Evolutionary conservation across 1,140 invertebrate genomes (phyloP).

Genomic region (Asbolus verrucosus): DNA sequence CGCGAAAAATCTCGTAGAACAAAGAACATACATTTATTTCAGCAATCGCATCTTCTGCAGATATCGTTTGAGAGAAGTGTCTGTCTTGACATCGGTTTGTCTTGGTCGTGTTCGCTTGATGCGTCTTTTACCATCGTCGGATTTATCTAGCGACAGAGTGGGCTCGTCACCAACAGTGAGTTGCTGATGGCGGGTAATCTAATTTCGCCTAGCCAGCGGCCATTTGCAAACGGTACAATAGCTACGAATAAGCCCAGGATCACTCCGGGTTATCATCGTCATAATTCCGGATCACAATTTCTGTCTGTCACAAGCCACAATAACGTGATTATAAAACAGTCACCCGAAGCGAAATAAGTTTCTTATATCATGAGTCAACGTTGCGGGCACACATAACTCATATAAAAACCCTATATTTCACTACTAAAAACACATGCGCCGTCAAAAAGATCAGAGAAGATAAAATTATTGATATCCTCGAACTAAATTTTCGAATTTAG

Average conservation of each 20-base stretch:
- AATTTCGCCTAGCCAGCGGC: conserved; percentile 45
- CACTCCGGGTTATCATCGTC: conserved; percentile 45
- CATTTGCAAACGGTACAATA: conserved; percentile 45
- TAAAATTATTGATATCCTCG: too few species aligned
- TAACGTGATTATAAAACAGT: conserved; percentile 38
- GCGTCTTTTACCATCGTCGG: conserved; percentile 42
- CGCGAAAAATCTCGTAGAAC: conserved; percentile 27
- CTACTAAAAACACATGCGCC: conserved; percentile 16
- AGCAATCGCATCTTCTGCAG: conserved; percentile 43
- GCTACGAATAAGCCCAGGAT: conserved; percentile 39
- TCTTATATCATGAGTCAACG: conserved; percentile 24
- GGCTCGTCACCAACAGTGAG: conserved; percentile 27
- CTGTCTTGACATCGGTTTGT: conserved; percentile 40
- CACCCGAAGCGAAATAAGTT: conserved; percentile 29
- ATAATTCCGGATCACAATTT: conserved; percentile 43
- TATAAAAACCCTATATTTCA: conserved; percentile 7
- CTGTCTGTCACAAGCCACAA: conserved; percentile 36
- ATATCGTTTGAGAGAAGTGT: conserved; percentile 38
- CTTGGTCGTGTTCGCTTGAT: conserved; percentile 41
- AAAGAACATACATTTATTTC: conserved; percentile 46
- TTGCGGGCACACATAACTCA: conserved; percentile 27
- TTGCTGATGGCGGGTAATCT: conserved; percentile 47
- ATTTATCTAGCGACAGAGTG: conserved; percentile 38
- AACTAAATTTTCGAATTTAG: too few species aligned
- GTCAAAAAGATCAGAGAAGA: conserved; percentile 1